Evolutionary conservation across 2,113 vertebrate species (phyloP), one percentile per base, ranked within the genome.

Genomic region (Crotalus tigris): DNA sequence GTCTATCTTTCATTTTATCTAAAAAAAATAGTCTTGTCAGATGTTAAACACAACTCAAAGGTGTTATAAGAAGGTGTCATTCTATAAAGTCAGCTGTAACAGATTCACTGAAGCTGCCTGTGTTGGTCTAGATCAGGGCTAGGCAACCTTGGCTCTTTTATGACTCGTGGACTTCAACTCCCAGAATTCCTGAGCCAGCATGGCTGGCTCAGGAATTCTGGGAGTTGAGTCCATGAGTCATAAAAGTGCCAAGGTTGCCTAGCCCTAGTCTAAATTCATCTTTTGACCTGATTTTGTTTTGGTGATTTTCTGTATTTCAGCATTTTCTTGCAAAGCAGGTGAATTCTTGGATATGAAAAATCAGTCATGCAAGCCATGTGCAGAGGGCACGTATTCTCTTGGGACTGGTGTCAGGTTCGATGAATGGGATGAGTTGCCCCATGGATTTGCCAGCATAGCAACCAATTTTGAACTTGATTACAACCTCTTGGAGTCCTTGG

Each of bases 311-410:
- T 95, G 8, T 90, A 26, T 95, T 95, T 61, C 95, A 99, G 99
- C 98, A 3, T 99, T 99, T 95, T 99, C 99, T 87, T 99, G 99
- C 96, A 98, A 96, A 75, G 98, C 98, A 0, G 99, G 99, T 0
- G 98, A 99, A 97, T 99, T 98, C 96, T 98, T 99, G 87, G 98
- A 99, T 95, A 99, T 99, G 99, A 98, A 97, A 97, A 97, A 98
- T 0, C 99, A 99, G 97, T 95, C 97, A 1, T 99, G 99, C 92
- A 97, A 97, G 91, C 98, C 98, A 7, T 99, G 99, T 0, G 96
- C 98, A 0, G 98, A 97, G 1, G 99, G 99, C 85, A 99, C 98
- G 9, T 99, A 99, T 96, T 99, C 99, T 0, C 97, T 99, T 13
- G 99, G 99, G 93, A 99, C 99, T 0, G 98, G 98, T 0, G 94